Evolutionary conservation across 2,113 vertebrate species (phyloP).

Genomic region (Chionomys nivalis): DNA sequence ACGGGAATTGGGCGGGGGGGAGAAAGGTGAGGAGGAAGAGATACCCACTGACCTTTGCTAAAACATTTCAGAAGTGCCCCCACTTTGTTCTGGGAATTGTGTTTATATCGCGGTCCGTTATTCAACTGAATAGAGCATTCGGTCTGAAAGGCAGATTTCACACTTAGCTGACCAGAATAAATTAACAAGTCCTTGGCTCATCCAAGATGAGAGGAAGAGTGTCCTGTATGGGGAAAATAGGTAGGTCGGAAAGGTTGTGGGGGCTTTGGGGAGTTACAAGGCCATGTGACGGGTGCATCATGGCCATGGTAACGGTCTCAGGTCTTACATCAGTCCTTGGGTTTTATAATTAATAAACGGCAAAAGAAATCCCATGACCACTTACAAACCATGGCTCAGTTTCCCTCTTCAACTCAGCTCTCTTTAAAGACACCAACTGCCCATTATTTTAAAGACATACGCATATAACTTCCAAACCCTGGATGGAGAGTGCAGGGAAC

Average conservation of each 20-base stretch:
- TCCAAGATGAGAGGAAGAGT: neutral
- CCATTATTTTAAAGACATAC: constrained; percentile 62
- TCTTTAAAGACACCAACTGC: constrained; percentile 84
- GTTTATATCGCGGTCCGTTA: neutral
- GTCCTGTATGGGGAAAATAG: neutral
- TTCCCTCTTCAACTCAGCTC: constrained; percentile 69
- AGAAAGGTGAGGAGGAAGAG: neutral
- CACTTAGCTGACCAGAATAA: neutral
- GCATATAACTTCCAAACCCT: neutral
- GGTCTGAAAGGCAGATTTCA: neutral
- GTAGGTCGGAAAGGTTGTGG: neutral
- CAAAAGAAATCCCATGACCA: neutral
- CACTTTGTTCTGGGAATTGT: neutral
- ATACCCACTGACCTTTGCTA: neutral
- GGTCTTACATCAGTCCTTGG: neutral
- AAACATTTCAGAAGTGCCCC: constrained; percentile 36
- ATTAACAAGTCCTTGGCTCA: neutral
- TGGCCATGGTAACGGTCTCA: neutral
- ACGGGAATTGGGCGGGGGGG: no score
- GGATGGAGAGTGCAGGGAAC: neutral
- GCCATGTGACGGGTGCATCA: neutral
- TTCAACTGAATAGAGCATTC: neutral
- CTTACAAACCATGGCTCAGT: constrained; percentile 76
- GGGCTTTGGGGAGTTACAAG: neutral
- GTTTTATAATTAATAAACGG: neutral